Conservation (phyloP, 2,113 vertebrate genomes). For the Stomatorhinus ivindoensis region DNA sequence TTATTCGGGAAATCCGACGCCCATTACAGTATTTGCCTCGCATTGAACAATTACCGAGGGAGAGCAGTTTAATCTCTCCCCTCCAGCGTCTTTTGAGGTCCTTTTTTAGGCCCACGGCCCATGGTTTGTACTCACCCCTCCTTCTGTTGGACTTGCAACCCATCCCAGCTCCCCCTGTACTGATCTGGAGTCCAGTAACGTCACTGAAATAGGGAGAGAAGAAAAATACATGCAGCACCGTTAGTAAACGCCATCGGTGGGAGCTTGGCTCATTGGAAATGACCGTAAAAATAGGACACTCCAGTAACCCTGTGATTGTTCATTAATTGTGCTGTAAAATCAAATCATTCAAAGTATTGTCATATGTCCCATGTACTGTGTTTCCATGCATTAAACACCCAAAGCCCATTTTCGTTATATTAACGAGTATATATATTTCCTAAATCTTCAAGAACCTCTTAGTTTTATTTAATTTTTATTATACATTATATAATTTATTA, state of each 20-base stretch:
- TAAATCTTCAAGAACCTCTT: neutral
- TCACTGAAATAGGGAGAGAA: conserved; percentile 71
- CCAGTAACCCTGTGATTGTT: neutral
- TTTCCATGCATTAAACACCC: neutral
- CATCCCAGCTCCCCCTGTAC: conserved; percentile 94
- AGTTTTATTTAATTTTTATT: neutral
- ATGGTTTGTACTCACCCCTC: conserved; percentile 80
- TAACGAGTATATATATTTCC: neutral
- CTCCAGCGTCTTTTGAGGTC: conserved; percentile 33
- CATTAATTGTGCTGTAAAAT: neutral
- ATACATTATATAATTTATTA: too few species aligned
- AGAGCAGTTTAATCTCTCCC: conserved; percentile 36
- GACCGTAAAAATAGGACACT: neutral
- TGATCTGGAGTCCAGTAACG: conserved; percentile 91
- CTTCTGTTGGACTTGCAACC: conserved; percentile 94
- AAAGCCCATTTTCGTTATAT: neutral
- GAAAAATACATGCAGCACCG: neutral
- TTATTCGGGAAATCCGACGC: conserved; percentile 79
- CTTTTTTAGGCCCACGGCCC: neutral
- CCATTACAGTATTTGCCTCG: conserved; percentile 70
- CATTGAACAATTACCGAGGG: conserved; percentile 68
- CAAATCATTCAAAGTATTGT: neutral
- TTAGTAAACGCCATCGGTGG: neutral
- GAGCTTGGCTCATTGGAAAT: neutral
- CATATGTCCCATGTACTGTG: neutral